These are phyloP conservation scores for Aythya fuligula DNA, from an alignment of 2,797 vertebrate species.

Conservation along the genomic window DNA sequence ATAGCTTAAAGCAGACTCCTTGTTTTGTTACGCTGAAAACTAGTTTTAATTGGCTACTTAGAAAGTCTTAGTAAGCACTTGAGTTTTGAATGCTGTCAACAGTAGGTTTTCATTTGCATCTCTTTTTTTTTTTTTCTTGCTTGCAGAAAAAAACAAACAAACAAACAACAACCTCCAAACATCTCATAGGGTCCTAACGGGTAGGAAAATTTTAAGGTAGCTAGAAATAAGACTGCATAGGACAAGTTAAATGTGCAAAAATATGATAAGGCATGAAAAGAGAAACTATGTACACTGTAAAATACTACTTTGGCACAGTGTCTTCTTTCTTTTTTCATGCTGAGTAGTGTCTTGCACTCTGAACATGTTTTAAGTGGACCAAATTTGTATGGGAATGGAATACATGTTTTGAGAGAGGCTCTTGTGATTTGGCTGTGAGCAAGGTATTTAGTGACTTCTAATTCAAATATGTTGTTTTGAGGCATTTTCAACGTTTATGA, in stretches of 20 bases:
- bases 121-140: neutral
- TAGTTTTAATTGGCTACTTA: neutral
- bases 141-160: neutral
- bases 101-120: neutral
- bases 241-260: neutral
- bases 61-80: neutral
- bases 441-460: neutral
- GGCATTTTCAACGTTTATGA: neutral
- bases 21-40: neutral
- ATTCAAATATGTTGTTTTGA: neutral
- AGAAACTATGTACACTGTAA: neutral
- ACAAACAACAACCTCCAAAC: neutral
- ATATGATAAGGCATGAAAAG: neutral
- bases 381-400: rapidly evolving
- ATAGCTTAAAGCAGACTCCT: neutral
- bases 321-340: neutral
- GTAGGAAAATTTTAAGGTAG: neutral
- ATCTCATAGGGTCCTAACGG: rapidly evolving
- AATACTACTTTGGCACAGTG: neutral
- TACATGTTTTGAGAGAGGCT: neutral
- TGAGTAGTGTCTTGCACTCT: neutral
- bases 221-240: neutral
- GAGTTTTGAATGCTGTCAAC: neutral
- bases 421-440: neutral
- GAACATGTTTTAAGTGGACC: neutral